phyloP scores from a whole-genome alignment of 2,113 vertebrate species.

The Malurus cyaneus region DNA sequence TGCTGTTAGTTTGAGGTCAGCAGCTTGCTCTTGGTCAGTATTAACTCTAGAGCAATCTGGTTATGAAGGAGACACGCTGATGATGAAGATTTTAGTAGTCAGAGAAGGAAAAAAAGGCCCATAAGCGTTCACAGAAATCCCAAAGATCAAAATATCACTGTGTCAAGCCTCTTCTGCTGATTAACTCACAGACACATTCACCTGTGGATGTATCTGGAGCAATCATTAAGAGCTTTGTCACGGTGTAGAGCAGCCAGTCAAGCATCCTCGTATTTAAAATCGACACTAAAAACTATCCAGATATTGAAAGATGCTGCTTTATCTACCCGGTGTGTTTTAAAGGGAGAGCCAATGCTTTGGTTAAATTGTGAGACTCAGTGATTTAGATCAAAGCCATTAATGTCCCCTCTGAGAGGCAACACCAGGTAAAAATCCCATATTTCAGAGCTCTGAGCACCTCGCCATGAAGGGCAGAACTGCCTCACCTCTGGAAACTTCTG shows the following conservation, averaged over 20 bases:
- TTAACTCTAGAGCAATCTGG: neutral
- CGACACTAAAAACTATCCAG: neutral
- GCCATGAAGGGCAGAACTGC: fast-evolving
- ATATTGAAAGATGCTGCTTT: neutral
- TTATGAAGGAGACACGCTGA: neutral
- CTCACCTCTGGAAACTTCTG: neutral
- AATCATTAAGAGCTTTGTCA: neutral
- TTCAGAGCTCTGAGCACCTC: neutral
- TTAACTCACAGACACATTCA: neutral
- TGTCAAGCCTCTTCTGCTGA: slow-evolving; percentile 1
- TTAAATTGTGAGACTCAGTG: neutral
- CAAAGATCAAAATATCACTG: neutral
- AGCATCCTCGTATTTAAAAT: slow-evolving; percentile 15
- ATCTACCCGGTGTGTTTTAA: neutral
- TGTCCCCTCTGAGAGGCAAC: neutral
- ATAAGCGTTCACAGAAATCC: neutral
- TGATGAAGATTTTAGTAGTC: neutral
- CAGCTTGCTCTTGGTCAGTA: neutral
- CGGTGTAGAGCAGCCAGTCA: neutral
- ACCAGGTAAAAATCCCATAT: neutral
- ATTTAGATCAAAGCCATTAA: neutral
- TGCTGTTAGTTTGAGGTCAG: neutral
- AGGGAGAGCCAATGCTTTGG: neutral
- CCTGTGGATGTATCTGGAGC: neutral
- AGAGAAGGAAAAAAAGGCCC: neutral